Evolutionary conservation across 2,888 invertebrate species (phyloP), one percentile per base, ranked within the genome.

Genomic region (Rotaria magnacalcarata): DNA sequence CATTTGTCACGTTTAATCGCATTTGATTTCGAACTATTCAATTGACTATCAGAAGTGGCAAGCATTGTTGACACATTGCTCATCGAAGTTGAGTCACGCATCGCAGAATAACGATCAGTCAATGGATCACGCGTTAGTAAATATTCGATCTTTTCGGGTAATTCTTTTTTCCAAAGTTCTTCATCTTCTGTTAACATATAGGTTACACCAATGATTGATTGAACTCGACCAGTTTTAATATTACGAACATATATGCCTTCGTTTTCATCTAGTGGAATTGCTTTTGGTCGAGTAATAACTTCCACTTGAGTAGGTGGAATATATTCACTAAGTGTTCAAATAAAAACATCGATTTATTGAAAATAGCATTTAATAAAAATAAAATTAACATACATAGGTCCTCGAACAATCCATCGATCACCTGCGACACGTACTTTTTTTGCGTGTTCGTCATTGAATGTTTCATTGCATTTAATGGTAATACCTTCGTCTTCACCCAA

Each of bases 271-370:
- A 92, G 89, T 74, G 92, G 92, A 58, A 92, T 92, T 43, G 92
- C 91, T 56, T 89, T 88, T 85, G 92, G 88, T 88, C 90, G 90
- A 87, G 90, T 89, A n/a, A 92, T 89, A 16, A 92, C 92, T 87
- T 92, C 92, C 8, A 92, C 92, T 89, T 92, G 91, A n/a, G 91
- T 91, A 16, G 92, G 91, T 24, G 92, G 92, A 21, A 92, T 92
- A 88, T 92, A 92, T 88, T 92, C 92, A 34, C 54, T 54, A 54
- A 54, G 6, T 11, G 21, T 54, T 54, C 3, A 19, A 54, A 54
- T 50, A 19, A 21, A 10, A 54, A 21, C 21, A 19, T 2, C 3
- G 2, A 54, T 21, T 7, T 54, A 54, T 54, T 21, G 3, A 21
- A 54, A 54, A 54, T 54, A 19, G 4, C 21, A 0, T 54, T 2